Evolutionary conservation across 2,888 invertebrate species (phyloP).

Genomic region (Metellina segmentata): DNA sequence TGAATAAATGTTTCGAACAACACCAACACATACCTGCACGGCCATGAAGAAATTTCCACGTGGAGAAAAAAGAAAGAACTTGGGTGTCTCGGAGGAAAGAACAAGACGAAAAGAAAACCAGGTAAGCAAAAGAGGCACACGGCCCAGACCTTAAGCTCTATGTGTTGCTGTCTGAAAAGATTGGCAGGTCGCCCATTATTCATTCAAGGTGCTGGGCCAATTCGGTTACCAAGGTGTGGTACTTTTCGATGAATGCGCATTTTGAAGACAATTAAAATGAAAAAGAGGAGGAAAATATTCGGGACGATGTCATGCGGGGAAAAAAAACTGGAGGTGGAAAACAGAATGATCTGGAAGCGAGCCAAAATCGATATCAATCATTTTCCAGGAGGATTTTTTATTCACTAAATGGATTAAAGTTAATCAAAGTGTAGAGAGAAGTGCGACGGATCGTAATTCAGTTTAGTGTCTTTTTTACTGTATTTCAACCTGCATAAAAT

Average conservation of each 20-base stretch:
- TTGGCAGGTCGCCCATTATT: conserved; percentile 35
- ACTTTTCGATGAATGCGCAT: conserved; percentile 3
- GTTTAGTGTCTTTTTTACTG: not conserved
- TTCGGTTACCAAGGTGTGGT: conserved; percentile 48
- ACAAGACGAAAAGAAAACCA: not conserved
- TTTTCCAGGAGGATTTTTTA: not conserved
- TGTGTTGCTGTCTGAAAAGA: not conserved
- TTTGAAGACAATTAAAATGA: conserved; percentile 19
- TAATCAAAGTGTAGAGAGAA: not conserved
- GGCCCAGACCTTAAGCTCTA: not conserved
- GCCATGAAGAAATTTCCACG: not conserved
- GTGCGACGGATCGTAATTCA: not conserved
- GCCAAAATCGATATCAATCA: conserved; percentile 41
- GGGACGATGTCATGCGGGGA: not conserved
- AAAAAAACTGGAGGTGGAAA: not conserved
- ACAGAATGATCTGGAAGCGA: conserved; percentile 15
- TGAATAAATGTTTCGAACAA: too few relatives aligned
- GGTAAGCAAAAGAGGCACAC: not conserved
- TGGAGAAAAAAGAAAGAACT: not conserved
- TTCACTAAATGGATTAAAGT: not conserved
- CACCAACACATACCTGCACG: too few relatives aligned
- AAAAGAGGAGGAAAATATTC: not conserved
- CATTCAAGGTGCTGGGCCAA: conserved; percentile 27
- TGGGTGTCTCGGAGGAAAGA: not conserved
- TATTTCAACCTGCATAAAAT: not conserved